These are phyloP conservation scores for Metacarcinus magister DNA, from an alignment of 2,888 invertebrate genomes.

Conservation along the genomic window DNA sequence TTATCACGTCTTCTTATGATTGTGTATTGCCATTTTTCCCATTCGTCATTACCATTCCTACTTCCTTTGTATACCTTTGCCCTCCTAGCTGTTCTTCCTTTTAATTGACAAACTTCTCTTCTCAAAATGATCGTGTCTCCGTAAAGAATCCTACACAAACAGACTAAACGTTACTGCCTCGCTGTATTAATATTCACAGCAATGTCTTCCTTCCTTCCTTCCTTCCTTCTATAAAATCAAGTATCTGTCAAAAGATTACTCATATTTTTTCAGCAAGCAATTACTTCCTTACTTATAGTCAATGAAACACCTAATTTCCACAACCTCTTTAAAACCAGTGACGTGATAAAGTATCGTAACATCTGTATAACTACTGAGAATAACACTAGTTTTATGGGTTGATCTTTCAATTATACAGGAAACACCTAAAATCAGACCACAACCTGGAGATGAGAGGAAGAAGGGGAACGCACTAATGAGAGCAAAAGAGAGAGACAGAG, in stretches of 20 bases:
- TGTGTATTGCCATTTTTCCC: neutral
- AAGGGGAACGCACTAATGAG: neutral
- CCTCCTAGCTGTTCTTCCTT: neutral
- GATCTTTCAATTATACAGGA: too few species aligned
- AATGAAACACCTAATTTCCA: too few species aligned
- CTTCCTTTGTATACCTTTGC: neutral
- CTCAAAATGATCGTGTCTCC: neutral
- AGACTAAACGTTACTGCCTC: neutral
- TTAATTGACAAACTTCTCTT: neutral
- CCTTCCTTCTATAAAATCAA: too few species aligned
- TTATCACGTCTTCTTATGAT: neutral
- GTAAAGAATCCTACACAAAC: neutral
- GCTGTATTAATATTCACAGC: neutral
- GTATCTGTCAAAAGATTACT: too few species aligned
- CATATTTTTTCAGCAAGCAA: too few species aligned
- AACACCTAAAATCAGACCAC: too few species aligned
- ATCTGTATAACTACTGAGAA: too few species aligned
- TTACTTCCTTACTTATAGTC: too few species aligned
- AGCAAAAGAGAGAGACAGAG: neutral
- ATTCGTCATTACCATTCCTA: neutral
- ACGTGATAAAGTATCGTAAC: too few species aligned
- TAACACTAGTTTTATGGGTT: too few species aligned
- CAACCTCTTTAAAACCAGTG: too few species aligned
- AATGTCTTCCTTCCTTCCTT: neutral
- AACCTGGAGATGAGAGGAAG: neutral